A percentile compares a stretch with the other conserved stretches of the same genome.
Evolutionary conservation across 2,888 invertebrate species (phyloP).

Genomic region (Habroteleia sp.): DNA sequence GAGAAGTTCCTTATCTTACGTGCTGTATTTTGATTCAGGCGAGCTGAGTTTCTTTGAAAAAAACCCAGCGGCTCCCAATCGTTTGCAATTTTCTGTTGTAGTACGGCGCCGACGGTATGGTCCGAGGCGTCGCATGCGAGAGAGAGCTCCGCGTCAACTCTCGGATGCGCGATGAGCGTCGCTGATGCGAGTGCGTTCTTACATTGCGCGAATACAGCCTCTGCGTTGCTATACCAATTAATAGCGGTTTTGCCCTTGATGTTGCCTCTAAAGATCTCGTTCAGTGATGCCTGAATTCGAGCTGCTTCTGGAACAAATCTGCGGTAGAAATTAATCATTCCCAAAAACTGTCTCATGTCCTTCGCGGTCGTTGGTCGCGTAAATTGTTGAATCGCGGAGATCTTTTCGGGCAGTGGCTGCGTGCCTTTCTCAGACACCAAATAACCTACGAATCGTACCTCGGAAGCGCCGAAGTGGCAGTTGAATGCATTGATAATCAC

Average conservation of each 20-base stretch:
- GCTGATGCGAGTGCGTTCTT: constrained; percentile 28
- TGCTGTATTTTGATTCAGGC: background rate
- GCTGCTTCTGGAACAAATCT: constrained; percentile 41
- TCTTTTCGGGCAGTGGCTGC: background rate
- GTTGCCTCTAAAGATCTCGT: constrained; percentile 33
- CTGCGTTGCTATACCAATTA: constrained; percentile 22
- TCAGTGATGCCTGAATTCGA: constrained; percentile 31
- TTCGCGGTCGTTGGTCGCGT: background rate
- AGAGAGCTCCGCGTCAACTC: background rate
- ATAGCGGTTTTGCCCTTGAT: constrained; percentile 50
- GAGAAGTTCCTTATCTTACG: constrained; percentile 59
- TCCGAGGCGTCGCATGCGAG: constrained; percentile 1
- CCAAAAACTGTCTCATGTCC: constrained; percentile 1
- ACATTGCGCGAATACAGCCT: background rate
- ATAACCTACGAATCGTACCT: constrained; percentile 12
- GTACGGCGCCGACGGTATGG: background rate
- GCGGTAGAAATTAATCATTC: too few species aligned
- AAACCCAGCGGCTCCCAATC: constrained; percentile 62
- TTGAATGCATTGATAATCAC: too few species aligned
- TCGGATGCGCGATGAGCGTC: constrained; percentile 4
- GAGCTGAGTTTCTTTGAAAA: background rate
- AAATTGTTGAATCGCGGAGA: background rate
- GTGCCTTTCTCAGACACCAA: constrained; percentile 4
- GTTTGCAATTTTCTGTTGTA: background rate
- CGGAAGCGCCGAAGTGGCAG: too few species aligned